Conservation (phyloP, 92 coral and sea anemone genomes). For the Umimayanthus chanpuru region DNA sequence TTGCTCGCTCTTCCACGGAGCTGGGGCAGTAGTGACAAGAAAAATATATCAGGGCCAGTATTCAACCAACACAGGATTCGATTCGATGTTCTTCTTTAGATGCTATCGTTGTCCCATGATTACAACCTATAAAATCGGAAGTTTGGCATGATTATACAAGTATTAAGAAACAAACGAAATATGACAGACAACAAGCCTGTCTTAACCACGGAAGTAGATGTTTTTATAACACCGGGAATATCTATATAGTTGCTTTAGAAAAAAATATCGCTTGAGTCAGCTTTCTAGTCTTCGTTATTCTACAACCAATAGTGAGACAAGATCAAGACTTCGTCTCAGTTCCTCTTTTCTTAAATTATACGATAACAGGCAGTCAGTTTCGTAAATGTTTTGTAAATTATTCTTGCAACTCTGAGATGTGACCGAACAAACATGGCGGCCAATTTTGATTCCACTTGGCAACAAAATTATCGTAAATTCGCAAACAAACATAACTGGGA, state of each 20-base stretch:
- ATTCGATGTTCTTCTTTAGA: background rate
- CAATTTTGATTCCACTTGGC: slow-evolving; percentile 16
- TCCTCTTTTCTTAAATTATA: background rate
- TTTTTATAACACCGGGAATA: background rate
- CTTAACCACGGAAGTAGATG: slow-evolving; percentile 29
- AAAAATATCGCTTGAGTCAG: background rate
- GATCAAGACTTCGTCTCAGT: too few species aligned
- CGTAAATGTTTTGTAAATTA: background rate
- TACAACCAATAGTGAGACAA: background rate
- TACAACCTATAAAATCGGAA: slow-evolving; percentile 16
- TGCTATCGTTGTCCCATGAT: slow-evolving; percentile 27
- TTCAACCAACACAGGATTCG: background rate
- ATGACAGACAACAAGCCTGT: background rate
- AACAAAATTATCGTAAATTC: background rate
- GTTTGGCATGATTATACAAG: background rate
- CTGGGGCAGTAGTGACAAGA: background rate
- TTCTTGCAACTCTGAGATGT: background rate
- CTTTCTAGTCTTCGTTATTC: background rate
- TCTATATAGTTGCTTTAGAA: background rate
- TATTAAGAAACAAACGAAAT: background rate
- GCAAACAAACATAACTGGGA: slow-evolving; percentile 6
- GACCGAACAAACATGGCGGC: slow-evolving; percentile 44
- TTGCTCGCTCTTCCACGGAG: slow-evolving; percentile 2
- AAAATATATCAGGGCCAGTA: background rate
- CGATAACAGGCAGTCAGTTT: background rate